Evolutionary conservation across 2,888 invertebrate species (phyloP).

Genomic region (Zaprionus lineosus): DNA sequence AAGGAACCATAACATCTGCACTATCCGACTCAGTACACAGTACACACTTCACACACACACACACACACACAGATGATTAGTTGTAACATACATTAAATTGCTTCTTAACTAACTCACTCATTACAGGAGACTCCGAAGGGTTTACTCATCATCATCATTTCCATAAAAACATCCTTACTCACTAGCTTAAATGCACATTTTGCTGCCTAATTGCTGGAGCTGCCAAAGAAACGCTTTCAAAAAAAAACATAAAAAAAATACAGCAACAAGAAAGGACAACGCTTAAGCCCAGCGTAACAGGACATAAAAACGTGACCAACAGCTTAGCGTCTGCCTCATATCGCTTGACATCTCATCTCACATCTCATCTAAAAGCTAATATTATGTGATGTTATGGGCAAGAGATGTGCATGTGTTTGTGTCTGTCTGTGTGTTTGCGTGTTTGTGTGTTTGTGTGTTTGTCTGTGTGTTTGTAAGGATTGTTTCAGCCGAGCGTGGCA

Average conservation of each 20-base stretch:
- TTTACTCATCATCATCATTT: conserved; percentile 4
- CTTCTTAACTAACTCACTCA: conserved; percentile 4
- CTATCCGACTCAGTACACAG: no score
- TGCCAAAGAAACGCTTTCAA: conserved; percentile 53
- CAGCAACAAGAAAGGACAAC: conserved; percentile 4
- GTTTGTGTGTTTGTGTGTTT: not conserved
- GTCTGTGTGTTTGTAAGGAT: conserved; percentile 5
- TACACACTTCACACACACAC: no score
- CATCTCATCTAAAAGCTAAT: conserved; percentile 34
- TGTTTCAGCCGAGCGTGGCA: conserved; percentile 34
- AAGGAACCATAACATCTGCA: no score
- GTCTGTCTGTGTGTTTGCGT: not conserved
- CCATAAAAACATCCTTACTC: conserved; percentile 32
- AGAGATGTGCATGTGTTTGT: conserved; percentile 7
- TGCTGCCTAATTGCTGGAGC: conserved; percentile 62
- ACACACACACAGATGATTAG: no score
- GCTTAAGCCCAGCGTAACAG: conserved; percentile 31
- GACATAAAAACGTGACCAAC: conserved; percentile 64
- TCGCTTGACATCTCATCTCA: conserved; percentile 25
- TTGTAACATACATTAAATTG: no score
- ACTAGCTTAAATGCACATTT: conserved; percentile 60
- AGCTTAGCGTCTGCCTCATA: conserved; percentile 27
- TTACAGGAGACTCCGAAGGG: conserved; percentile 1
- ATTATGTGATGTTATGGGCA: conserved; percentile 48
- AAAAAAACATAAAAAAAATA: conserved; percentile 13